Conservation (phyloP, 2,113 vertebrate species). For the Nibea albiflora region DNA sequence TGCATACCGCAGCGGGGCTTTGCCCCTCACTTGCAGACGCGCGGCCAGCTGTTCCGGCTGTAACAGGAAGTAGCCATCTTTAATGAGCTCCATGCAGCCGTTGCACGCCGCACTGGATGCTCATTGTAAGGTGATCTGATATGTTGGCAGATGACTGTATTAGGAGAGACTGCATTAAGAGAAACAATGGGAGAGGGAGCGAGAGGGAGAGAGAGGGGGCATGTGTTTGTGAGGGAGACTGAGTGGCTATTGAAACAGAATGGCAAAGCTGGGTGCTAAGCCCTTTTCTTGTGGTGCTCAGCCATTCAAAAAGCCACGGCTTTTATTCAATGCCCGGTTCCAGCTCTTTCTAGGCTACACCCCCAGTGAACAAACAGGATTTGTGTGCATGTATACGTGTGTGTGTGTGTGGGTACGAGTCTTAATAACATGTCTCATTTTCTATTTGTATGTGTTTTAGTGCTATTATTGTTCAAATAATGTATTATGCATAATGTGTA, state of each 20-base stretch:
- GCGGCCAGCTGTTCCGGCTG: slow-evolving; percentile 74
- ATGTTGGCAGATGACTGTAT: slow-evolving; percentile 70
- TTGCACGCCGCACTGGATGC: slow-evolving; percentile 58
- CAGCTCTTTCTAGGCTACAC: slow-evolving; percentile 75
- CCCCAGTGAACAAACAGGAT: slow-evolving; percentile 73
- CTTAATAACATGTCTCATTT: slow-evolving; percentile 61
- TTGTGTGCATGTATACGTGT: slow-evolving; percentile 55
- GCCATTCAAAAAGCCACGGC: slow-evolving; percentile 78
- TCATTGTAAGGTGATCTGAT: slow-evolving; percentile 67
- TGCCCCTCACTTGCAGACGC: slow-evolving; percentile 64
- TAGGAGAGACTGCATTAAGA: slow-evolving; percentile 50
- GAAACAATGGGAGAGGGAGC: slow-evolving; percentile 51
- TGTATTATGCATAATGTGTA: slow-evolving; percentile 54
- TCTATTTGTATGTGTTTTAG: slow-evolving; percentile 47
- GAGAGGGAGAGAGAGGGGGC: slow-evolving; percentile 48
- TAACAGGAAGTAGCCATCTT: slow-evolving; percentile 71
- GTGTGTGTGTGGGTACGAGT: slow-evolving; percentile 10
- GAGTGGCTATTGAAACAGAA: slow-evolving; percentile 71
- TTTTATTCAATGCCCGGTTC: slow-evolving; percentile 76
- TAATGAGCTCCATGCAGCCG: slow-evolving; percentile 73
- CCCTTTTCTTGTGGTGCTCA: slow-evolving; percentile 76
- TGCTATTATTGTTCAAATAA: slow-evolving; percentile 55
- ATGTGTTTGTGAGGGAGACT: slow-evolving; percentile 64
- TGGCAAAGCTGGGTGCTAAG: slow-evolving; percentile 77
- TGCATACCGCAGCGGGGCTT: slow-evolving; percentile 67